Evolutionary conservation across 2,888 invertebrate genomes (phyloP).

Genomic region (Stenotaenia linearis): DNA sequence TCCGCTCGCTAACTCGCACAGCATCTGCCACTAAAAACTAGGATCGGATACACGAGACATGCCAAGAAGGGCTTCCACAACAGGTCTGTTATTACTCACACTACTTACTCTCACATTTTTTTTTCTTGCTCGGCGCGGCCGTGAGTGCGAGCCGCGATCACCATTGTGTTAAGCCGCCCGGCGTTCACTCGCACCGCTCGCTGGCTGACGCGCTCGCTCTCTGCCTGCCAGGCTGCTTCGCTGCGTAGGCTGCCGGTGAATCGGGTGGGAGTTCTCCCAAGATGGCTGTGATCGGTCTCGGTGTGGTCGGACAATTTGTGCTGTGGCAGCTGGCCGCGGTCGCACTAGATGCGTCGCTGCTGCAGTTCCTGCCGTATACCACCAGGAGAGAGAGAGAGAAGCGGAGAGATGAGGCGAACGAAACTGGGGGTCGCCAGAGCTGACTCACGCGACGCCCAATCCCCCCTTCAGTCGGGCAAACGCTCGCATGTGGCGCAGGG

Average conservation of each 20-base stretch:
- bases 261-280: neutral
- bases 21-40: slow-evolving; percentile 1
- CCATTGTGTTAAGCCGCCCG: neutral
- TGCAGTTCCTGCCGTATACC: neutral
- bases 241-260: neutral
- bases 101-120: neutral
- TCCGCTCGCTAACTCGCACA: neutral
- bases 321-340: slow-evolving; percentile 1
- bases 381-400: neutral
- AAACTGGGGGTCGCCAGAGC: neutral
- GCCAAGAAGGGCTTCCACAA: slow-evolving; percentile 28
- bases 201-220: neutral
- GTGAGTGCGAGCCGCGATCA: neutral
- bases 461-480: slow-evolving; percentile 17
- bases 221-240: neutral
- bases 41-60: slow-evolving; percentile 28
- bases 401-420: neutral
- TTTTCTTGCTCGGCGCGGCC: neutral
- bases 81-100: slow-evolving; percentile 26
- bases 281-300: slow-evolving; percentile 17
- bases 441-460: slow-evolving; percentile 27
- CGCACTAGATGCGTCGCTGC: neutral
- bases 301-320: neutral
- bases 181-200: neutral
- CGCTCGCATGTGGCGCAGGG: slow-evolving; percentile 6